Conservation (phyloP, 2,797 vertebrate genomes). For the Phalanger gymnotis region DNA sequence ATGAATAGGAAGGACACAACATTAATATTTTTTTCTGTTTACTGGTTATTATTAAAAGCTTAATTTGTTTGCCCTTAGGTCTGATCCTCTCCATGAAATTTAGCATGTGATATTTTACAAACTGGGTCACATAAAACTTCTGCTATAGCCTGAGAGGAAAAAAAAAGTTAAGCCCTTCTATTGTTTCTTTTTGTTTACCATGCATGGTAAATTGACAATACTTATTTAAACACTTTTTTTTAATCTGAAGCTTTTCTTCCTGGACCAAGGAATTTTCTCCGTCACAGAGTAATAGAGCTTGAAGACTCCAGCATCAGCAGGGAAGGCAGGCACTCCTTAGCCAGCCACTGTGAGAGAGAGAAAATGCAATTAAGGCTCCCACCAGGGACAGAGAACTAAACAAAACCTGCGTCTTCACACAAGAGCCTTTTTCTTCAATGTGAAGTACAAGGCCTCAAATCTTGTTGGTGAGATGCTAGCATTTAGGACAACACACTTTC, state of each 20-base stretch:
- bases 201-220: conserved; percentile 82
- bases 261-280: conserved; percentile 86
- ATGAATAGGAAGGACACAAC: conserved; percentile 75
- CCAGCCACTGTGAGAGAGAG: conserved; percentile 89
- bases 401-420: conserved; percentile 89
- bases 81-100: conserved; percentile 75
- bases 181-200: conserved; percentile 82
- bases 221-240: conserved; percentile 79
- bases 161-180: conserved; percentile 75
- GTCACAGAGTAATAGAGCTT: conserved; percentile 89
- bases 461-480: conserved; percentile 88
- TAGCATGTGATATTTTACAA: conserved; percentile 76
- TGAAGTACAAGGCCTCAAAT: conserved; percentile 87
- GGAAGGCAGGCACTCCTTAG: conserved; percentile 87
- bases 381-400: conserved; percentile 88
- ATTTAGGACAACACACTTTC: conserved; percentile 90
- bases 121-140: conserved; percentile 76
- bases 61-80: conserved; percentile 72
- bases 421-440: conserved; percentile 88
- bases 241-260: conserved; percentile 84
- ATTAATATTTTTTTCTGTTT: conserved; percentile 76
- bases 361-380: conserved; percentile 93
- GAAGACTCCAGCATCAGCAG: conserved; percentile 89
- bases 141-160: conserved; percentile 60
- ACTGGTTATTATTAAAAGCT: conserved; percentile 76